Evolutionary conservation across 2,888 invertebrate species (phyloP), one percentile per base, ranked within the genome.

Genomic region (Xanthia togata): DNA sequence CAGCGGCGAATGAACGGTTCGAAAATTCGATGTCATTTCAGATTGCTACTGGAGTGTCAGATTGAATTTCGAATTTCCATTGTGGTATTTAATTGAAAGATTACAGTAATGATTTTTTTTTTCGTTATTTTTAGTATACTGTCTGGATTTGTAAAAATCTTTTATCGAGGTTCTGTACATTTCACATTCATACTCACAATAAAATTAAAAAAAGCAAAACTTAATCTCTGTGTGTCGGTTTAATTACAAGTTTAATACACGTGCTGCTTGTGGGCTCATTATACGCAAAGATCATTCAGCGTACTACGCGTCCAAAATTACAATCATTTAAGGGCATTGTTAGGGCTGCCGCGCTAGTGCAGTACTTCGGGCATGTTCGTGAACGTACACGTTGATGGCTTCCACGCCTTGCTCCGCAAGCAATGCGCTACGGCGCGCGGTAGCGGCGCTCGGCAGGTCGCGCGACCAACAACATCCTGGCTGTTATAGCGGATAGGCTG

Each of bases 21-120:
- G 26, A 53, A 47, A 63, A 59, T 53, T 81, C 35, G 14, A 14
- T 44, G 82, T 50, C 38, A 68, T 81, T 79, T 63, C 53, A 9
- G 17, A 62, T 55, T 63, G 14, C 17, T 50, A 23, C 26, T 26
- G 6, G 6, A 44, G 3, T 44, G 41, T 53, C 23, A 41, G 17
- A 53, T 72, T 50, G 1, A 64, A 78, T 35, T 57, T 41, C 4
- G 11, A 72, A 79, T 72, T 53, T 26, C 17, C 20, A 23, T 20
- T 23, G 26, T 57, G 6, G 14, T 23, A 26, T 4, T 5, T 31
- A 47, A 50, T 63, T 63, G 38, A 38, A 55, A n/a, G 1, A 62
- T n/a, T 62, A 47, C 9, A 38, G 35, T 70, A 5, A 1, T 47
- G 17, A 20, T n/a, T 2, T n/a, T 11, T 11, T 5, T 44, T 60